Percentiles rank a stretch among this genome's conserved stretches.
These are phyloP conservation scores for Nesoenas mayeri DNA, from an alignment of 2,113 vertebrate species.

Conservation along the genomic window DNA sequence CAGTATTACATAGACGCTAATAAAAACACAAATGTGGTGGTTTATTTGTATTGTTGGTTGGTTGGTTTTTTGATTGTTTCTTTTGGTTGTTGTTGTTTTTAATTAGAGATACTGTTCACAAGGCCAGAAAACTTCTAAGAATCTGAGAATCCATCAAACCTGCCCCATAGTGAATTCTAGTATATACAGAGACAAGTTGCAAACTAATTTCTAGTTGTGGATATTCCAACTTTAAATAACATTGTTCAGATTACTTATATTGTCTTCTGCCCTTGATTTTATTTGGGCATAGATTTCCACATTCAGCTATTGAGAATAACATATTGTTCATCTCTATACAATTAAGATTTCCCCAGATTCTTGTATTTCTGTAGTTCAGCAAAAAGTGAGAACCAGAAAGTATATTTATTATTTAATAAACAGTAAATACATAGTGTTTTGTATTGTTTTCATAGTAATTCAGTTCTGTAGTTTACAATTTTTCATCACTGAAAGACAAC, in stretches of 20 bases:
- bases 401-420: neutral
- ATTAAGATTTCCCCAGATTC: neutral
- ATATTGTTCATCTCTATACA: neutral
- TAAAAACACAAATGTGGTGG: neutral
- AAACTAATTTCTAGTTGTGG: neutral
- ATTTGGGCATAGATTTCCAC: neutral
- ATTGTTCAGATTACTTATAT: neutral
- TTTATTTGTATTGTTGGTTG: too few relatives aligned
- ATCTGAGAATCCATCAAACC: neutral
- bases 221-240: neutral
- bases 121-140: neutral
- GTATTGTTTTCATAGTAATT: neutral
- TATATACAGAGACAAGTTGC: neutral
- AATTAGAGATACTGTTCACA: neutral
- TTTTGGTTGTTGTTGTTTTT: too few relatives aligned
- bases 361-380: neutral
- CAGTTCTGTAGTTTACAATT: neutral
- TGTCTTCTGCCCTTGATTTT: neutral
- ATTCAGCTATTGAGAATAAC: neutral
- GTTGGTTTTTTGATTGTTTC: too few relatives aligned
- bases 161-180: neutral
- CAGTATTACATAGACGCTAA: neutral
- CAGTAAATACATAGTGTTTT: neutral
- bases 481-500: neutral
- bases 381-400: neutral